A percentile compares a stretch with the other conserved stretches of the same genome.
Conservation (phyloP, 2,113 vertebrate species). For the Corythaixoides concolor region DNA sequence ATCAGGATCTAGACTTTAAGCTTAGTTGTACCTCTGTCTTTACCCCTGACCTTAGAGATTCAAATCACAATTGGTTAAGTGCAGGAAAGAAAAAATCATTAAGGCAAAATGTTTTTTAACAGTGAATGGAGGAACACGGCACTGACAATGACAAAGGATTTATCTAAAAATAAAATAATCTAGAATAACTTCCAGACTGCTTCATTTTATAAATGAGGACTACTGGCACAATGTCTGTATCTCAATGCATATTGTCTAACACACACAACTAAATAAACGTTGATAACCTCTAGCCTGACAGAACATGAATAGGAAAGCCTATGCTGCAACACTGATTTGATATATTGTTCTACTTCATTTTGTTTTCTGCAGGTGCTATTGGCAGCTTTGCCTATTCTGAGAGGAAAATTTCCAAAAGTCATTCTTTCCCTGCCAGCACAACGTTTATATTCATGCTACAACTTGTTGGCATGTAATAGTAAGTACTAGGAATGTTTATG, state of each 20-base stretch:
- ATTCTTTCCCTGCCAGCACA: neutral
- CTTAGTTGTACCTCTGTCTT: neutral
- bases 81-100: neutral
- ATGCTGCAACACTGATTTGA: neutral
- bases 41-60: neutral
- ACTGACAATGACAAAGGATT: neutral
- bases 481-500: neutral
- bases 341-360: neutral
- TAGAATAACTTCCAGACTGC: slow-evolving; percentile 16
- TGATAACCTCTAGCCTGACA: neutral
- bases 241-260: neutral
- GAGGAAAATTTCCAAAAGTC: slow-evolving; percentile 7
- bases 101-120: slow-evolving; percentile 22
- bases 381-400: neutral
- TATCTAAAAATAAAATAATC: slow-evolving; percentile 31
- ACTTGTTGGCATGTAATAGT: neutral
- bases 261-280: neutral
- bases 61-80: neutral
- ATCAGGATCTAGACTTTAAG: neutral
- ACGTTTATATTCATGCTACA: slow-evolving; percentile 22
- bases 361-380: neutral
- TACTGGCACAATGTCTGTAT: neutral
- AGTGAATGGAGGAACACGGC: neutral
- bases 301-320: neutral
- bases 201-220: neutral